phyloP scores from a whole-genome alignment of 2,888 invertebrate genomes.

The Drosophila gaucha region DNA sequence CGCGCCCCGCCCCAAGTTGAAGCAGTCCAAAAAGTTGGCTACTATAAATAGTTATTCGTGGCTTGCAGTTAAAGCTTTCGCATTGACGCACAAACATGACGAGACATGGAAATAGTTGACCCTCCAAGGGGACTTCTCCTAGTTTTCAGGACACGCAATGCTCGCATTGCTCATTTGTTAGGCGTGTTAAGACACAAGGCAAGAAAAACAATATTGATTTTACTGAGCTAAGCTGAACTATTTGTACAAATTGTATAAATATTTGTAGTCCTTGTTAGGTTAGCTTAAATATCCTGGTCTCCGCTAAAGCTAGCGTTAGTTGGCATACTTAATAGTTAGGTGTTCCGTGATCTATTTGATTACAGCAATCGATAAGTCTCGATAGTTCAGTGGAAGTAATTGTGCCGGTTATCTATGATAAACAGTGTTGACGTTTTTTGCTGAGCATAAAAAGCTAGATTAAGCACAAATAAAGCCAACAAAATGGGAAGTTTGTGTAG shows the following conservation, averaged over 20 bases:
- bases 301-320: not conserved
- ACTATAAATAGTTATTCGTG: slow-evolving; percentile 30
- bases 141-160: slow-evolving; percentile 40
- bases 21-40: slow-evolving; percentile 17
- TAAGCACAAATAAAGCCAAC: too few relatives aligned
- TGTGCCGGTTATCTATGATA: too few relatives aligned
- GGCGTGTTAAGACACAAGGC: slow-evolving; percentile 8
- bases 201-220: slow-evolving; percentile 38
- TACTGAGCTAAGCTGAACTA: slow-evolving; percentile 1
- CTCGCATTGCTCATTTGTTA: slow-evolving; percentile 29
- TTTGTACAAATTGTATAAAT: not conserved
- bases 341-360: too few relatives aligned
- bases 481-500: too few relatives aligned
- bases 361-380: not conserved
- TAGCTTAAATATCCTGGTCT: not conserved
- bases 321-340: not conserved
- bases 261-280: slow-evolving; percentile 1
- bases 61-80: slow-evolving; percentile 37
- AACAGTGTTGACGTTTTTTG: too few relatives aligned
- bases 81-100: slow-evolving; percentile 47
- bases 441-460: too few relatives aligned
- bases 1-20: slow-evolving; percentile 6
- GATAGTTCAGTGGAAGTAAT: not conserved
- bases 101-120: slow-evolving; percentile 23
- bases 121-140: slow-evolving; percentile 16